These are phyloP conservation scores for Acridotheres tristis DNA, from an alignment of 2,797 vertebrate species.

Conservation along the genomic window DNA sequence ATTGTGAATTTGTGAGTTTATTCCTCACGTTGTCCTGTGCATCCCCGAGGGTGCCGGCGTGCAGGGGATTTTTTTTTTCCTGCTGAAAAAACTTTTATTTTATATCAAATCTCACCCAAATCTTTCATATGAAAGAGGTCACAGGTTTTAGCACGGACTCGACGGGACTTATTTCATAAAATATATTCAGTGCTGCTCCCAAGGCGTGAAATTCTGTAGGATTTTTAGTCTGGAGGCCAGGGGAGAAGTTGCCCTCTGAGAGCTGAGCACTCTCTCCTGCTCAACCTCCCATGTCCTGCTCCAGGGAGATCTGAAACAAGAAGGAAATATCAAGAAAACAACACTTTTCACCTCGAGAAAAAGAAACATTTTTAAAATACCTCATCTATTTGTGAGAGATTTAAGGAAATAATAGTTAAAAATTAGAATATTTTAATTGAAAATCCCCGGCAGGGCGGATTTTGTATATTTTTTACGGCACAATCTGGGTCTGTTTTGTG, in stretches of 20 bases:
- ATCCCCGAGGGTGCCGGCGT: fast-evolving
- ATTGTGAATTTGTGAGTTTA: not conserved
- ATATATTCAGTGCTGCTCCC: not conserved
- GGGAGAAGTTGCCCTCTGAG: not conserved
- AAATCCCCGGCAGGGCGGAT: not conserved
- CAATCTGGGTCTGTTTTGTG: not conserved
- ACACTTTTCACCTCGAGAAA: not conserved
- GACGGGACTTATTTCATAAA: not conserved
- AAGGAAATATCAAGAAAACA: not conserved
- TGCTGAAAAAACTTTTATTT: not conserved
- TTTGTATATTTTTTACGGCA: not conserved
- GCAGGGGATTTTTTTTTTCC: not conserved
- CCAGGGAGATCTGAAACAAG: not conserved
- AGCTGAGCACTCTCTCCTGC: not conserved
- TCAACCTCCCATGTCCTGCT: not conserved
- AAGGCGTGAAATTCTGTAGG: not conserved
- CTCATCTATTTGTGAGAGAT: not conserved
- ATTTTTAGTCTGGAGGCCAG: not conserved
- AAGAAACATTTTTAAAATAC: not conserved
- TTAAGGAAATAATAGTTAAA: not conserved
- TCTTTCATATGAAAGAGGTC: not conserved
- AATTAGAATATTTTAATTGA: fast-evolving
- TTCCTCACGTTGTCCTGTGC: not conserved
- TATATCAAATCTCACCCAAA: not conserved
- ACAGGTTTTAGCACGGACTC: not conserved